Base-by-base conservation (phyloP, 1,140 invertebrate species). In the Ruditapes philippinarum region DNA sequence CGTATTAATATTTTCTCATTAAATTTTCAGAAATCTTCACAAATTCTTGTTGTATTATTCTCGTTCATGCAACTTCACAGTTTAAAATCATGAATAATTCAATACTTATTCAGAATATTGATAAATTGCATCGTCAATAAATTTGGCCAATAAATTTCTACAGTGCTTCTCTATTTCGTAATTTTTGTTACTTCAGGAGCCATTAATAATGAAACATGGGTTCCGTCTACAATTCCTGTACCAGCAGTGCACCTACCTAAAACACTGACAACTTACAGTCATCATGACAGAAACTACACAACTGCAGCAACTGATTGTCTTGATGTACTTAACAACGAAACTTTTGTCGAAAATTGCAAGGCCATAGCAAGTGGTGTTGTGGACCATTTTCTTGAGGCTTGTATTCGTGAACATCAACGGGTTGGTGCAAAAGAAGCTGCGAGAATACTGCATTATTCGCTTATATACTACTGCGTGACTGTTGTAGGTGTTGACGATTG, bases 341-440 rank as follows among this genome's bases (percentile, higher is more conserved):
- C 19, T n/a, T 57, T 89, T n/a, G 70, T 51, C 22, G 38, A 82
- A n/a, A 51, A 89, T 28, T 89, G 87, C 40, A 38, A 45, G 4
- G 49, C 22, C 25, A n/a, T 89, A 4, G 28, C 68, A 14, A 82
- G 40, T 49, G 49, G 74, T 40, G 28, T 89, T 45, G 28, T 40
- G 9, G 87, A 89, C 38, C 70, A 82, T 42, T 89, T 89, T 65
- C 36, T 89, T 19, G 87, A 89, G 49, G 87, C 87, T 11, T 89
- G 87, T 70, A 83, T 89, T 28, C 40, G 87, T n/a, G 87, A 89
- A 73, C 60, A 82, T 38, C n/a, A 45, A 19, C 49, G 87, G 57
- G 51, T 22, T 36, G 79, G 68, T 33, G 31, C 42, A 0, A 49
- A 42, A 22, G 33, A 88, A 11, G 33, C 79, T 9, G 45, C 49